Evolutionary conservation across 2,888 invertebrate genomes (phyloP).

Genomic region (Drosophila lutescens): DNA sequence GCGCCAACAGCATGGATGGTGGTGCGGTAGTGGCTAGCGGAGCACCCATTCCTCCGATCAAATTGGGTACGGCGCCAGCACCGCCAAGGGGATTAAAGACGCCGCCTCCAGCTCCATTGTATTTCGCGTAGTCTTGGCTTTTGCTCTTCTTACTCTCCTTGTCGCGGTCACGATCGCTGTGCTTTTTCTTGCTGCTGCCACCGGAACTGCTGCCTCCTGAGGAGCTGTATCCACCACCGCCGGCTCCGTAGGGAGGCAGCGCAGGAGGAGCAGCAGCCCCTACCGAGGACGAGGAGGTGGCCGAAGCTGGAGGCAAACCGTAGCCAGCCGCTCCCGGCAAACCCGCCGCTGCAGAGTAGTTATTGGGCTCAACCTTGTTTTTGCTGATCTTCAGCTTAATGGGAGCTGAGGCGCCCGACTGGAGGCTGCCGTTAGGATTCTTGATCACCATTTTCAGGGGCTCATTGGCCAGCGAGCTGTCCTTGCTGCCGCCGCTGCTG

Average conservation of each 20-base stretch:
- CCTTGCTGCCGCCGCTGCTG: constrained; percentile 54
- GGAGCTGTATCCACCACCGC: constrained; percentile 38
- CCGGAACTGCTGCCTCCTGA: constrained; percentile 29
- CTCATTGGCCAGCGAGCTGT: constrained; percentile 54
- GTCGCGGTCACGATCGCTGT: constrained; percentile 83
- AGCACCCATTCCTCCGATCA: constrained; percentile 19
- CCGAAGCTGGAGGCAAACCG: constrained; percentile 31
- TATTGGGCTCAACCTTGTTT: constrained; percentile 87
- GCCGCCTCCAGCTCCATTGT: constrained; percentile 67
- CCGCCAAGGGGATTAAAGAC: constrained; percentile 64
- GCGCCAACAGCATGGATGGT: constrained; percentile 35
- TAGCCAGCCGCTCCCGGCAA: constrained; percentile 40
- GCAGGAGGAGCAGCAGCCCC: constrained; percentile 1
- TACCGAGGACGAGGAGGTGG: constrained; percentile 9
- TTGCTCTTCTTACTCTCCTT: constrained; percentile 82
- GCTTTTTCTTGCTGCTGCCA: constrained; percentile 79
- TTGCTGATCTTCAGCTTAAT: constrained; percentile 93
- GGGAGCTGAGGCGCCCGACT: constrained; percentile 81
- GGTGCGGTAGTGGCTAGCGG: constrained; percentile 17
- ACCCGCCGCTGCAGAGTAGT: constrained; percentile 56
- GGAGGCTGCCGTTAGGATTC: constrained; percentile 82
- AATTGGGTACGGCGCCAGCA: constrained; percentile 67
- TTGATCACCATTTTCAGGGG: constrained; percentile 89
- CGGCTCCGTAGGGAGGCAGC: constrained; percentile 30
- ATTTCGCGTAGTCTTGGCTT: constrained; percentile 79